phyloP scores from a whole-genome alignment of 2,888 invertebrate species.

The Pseudococcus longispinus region DNA sequence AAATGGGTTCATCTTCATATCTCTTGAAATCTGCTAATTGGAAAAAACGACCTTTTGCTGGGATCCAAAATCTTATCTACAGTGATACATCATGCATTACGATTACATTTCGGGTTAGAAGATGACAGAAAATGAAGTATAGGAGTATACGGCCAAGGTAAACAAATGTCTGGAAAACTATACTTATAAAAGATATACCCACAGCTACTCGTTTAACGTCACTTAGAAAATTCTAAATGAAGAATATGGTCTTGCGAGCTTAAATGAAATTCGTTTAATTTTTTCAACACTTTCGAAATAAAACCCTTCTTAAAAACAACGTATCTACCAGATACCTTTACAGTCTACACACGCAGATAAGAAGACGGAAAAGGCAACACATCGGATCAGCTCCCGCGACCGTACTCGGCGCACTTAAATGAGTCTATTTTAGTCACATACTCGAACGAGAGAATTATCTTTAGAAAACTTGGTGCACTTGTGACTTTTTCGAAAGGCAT shows the following conservation, averaged over 20 bases:
- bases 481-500: not conserved
- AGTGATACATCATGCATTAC: not conserved
- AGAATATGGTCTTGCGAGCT: not conserved
- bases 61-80: not conserved
- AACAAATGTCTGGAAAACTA: not conserved
- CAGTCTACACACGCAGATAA: not conserved
- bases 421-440: not conserved
- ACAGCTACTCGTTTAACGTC: not conserved
- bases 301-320: not conserved
- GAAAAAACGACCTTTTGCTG: not conserved
- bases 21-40: no score
- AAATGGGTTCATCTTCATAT: no score
- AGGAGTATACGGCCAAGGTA: not conserved
- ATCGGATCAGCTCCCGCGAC: not conserved
- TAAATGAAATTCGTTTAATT: constrained; percentile 1
- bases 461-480: not conserved
- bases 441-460: not conserved
- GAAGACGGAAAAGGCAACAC: not conserved
- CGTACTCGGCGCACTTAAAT: not conserved
- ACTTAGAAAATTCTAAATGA: not conserved
- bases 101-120: not conserved
- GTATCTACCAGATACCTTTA: not conserved
- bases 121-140: not conserved
- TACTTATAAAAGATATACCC: not conserved
- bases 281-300: not conserved